phyloP scores from a whole-genome alignment of 2,113 vertebrate genomes.

The Corythornis cristatus region DNA sequence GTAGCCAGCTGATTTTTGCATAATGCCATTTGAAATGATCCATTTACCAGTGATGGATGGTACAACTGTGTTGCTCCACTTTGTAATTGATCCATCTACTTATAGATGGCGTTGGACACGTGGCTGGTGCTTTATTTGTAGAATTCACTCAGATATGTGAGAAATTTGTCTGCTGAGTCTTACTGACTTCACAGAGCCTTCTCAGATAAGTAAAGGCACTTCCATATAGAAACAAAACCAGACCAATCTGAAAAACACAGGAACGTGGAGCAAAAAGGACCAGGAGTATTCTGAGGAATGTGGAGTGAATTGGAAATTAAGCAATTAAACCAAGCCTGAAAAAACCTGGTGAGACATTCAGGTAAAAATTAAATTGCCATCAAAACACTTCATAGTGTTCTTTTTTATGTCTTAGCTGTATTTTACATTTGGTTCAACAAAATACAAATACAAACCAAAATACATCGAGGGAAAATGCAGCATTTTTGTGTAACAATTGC shows the following conservation, averaged over 20 bases:
- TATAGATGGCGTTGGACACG: slow-evolving; percentile 3
- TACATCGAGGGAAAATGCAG: background rate
- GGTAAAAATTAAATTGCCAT: background rate
- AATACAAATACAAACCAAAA: background rate
- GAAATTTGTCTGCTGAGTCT: background rate
- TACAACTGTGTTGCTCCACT: background rate
- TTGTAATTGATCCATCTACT: slow-evolving; percentile 9
- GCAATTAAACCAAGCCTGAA: background rate
- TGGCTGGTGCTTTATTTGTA: slow-evolving; percentile 49
- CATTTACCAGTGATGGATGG: slow-evolving; percentile 31
- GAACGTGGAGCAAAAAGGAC: background rate
- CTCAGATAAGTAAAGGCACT: background rate
- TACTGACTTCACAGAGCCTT: background rate
- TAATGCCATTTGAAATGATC: slow-evolving; percentile 51
- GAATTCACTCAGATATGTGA: slow-evolving; percentile 22
- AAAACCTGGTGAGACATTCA: background rate
- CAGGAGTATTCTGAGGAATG: background rate
- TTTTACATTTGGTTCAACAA: background rate
- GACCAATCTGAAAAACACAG: background rate
- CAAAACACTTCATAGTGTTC: background rate
- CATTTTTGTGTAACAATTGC: too few species aligned
- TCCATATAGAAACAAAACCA: background rate
- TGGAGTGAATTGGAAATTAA: background rate
- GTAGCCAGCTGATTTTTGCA: slow-evolving; percentile 48
- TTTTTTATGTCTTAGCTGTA: background rate